Evolutionary conservation across 2,113 vertebrate genomes (phyloP), one percentile per base, ranked within the genome.

Genomic region (Polyodon spathula): DNA sequence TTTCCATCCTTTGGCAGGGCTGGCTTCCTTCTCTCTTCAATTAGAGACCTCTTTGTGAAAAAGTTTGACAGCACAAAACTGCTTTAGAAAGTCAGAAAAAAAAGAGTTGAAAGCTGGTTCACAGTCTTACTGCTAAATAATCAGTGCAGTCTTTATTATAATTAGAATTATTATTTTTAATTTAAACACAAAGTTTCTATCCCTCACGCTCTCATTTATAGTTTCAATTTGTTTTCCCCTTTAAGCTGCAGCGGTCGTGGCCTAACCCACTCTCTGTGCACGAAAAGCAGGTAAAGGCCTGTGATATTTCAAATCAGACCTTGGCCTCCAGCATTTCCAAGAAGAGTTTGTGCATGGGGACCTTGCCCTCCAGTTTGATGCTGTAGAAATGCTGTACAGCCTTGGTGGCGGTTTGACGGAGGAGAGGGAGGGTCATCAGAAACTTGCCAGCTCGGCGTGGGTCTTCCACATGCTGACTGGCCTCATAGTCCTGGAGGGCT

Each of bases 281-380:
- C 78, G 63, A 67, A 58, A 51, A 54, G 56, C 57, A 38, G 61
- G 71, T 76, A 80, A 80, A 76, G 79, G 78, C 78, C 75, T 66
- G 54, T 77, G 74, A 72, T 71, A 73, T 78, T 73, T 50, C 77
- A 80, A 84, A 86, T 97, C 93, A 99, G 81, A 97, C 95, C 88
- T 99, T 99, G 81, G 95, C 95, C 84, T 99, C 96, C 77, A 99
- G 91, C 87, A 98, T 93, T 92, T 99, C 95, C 92, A 99, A 84
- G 91, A 99, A 99, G 75, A 99, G 95, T 98, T 99, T 99, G 92
- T 99, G 96, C 96, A 99, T 99, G 81, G 96, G 96, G 71, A 98
- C 96, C 81, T 98, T 99, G 83, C 95, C 96, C 82, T 99, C 95
- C 67, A 98, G 93, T 87, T 99, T 98, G 89, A 98, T 95, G 89